Percentiles rank a stretch among this genome's conserved stretches.
These are phyloP conservation scores for Neotoxoptera formosana DNA, from an alignment of 1,140 invertebrate genomes.

Conservation along the genomic window DNA sequence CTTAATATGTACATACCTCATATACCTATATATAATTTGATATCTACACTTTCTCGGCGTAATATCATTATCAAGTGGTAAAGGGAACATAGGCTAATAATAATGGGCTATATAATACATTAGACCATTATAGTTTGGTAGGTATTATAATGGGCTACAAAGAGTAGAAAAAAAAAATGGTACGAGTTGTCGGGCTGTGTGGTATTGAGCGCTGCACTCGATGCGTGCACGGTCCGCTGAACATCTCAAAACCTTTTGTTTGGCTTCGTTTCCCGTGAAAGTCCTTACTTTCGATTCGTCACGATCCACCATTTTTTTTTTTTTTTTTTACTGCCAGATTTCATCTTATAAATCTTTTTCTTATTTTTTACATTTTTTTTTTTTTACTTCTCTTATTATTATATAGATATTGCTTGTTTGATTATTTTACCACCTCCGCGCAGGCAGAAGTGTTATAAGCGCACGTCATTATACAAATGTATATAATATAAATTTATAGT, in stretches of 20 bases:
- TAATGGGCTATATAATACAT: constrained; percentile 53
- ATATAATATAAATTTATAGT: not conserved
- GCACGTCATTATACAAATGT: not conserved
- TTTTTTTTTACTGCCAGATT: constrained; percentile 38
- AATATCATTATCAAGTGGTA: constrained; percentile 41
- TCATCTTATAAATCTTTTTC: constrained; percentile 50
- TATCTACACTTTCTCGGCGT: constrained; percentile 47
- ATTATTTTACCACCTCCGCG: constrained; percentile 46
- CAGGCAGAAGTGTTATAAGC: not conserved
- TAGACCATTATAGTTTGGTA: constrained; percentile 39
- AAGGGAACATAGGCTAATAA: constrained; percentile 49
- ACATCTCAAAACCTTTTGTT: constrained; percentile 58
- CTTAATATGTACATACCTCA: not conserved
- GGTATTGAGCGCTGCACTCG: constrained; percentile 55
- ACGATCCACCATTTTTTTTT: constrained; percentile 54
- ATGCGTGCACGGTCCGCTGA: constrained; percentile 55
- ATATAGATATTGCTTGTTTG: constrained; percentile 11
- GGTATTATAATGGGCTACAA: constrained; percentile 57
- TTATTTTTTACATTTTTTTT: constrained; percentile 42
- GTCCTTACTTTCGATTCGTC: constrained; percentile 58
- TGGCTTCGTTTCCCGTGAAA: constrained; percentile 58
- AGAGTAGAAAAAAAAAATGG: constrained; percentile 46
- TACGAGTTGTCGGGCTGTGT: constrained; percentile 57
- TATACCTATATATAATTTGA: not conserved
- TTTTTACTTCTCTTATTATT: not conserved